A percentile compares a stretch with the other conserved stretches of the same genome.
phyloP scores from a whole-genome alignment of 2,888 invertebrate species.

The Melanophora roralis region DNA sequence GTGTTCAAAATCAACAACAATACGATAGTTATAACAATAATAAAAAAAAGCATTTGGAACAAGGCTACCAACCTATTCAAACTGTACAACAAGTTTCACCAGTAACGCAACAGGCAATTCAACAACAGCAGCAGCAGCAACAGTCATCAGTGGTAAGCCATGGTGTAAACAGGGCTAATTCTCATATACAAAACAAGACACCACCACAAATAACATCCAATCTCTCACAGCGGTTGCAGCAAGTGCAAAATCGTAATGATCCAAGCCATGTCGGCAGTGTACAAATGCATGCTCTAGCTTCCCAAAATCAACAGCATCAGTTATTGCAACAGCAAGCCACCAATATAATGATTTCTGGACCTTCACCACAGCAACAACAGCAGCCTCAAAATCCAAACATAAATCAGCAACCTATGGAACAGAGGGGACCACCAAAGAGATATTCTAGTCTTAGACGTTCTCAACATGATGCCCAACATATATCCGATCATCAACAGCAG shows the following conservation, averaged over 20 bases:
- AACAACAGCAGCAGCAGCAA: conserved; percentile 44
- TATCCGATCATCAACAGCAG: conserved; percentile 68
- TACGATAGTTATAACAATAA: conserved; percentile 42
- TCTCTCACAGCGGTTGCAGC: conserved; percentile 74
- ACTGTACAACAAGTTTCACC: conserved; percentile 27
- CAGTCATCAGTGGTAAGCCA: conserved; percentile 47
- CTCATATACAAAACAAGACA: conserved; percentile 44
- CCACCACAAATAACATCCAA: conserved; percentile 65
- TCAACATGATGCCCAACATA: conserved; percentile 72
- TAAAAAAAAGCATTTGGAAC: conserved; percentile 58
- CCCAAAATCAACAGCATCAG: conserved; percentile 70
- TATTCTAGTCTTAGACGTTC: conserved; percentile 82
- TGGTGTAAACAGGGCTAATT: conserved; percentile 34
- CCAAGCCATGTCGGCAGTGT: conserved; percentile 77
- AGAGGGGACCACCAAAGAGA: conserved; percentile 80
- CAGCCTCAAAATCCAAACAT: conserved; percentile 28
- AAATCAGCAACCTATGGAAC: conserved; percentile 74
- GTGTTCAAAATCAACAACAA: conserved; percentile 25
- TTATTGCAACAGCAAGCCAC: conserved; percentile 64
- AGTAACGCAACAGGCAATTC: conserved; percentile 28
- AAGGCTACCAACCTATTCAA: conserved; percentile 58
- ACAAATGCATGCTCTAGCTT: conserved; percentile 76
- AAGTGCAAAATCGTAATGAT: conserved; percentile 75
- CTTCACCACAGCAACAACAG: conserved; percentile 67
- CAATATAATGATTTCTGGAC: conserved; percentile 63